Evolutionary conservation across 2,797 vertebrate species (phyloP).

Genomic region (Gymnoscopelus microlampas): DNA sequence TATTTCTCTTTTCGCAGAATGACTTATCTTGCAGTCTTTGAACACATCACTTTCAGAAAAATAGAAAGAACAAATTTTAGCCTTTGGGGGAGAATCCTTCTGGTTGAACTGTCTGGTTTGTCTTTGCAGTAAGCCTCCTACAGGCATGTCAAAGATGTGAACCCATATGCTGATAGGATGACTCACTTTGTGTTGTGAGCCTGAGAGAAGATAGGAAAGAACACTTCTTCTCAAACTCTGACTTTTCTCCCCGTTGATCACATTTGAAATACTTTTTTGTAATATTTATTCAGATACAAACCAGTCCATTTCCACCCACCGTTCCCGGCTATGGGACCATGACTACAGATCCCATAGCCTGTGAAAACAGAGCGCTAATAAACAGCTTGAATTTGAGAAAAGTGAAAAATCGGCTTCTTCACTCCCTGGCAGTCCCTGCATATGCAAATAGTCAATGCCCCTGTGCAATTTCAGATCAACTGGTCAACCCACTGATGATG

Average conservation of each 20-base stretch:
- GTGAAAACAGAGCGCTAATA: too few species aligned
- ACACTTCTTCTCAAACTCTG: neutral
- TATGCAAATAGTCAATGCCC: too few species aligned
- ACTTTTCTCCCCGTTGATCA: neutral
- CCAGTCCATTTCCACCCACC: too few species aligned
- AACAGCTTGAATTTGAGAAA: too few species aligned
- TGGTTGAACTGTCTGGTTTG: neutral
- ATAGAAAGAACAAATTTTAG: neutral
- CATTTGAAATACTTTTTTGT: too few species aligned
- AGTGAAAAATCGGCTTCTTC: too few species aligned
- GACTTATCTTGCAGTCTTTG: neutral
- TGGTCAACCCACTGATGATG: too few species aligned
- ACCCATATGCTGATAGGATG: neutral
- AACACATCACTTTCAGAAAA: neutral
- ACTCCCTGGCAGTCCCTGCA: too few species aligned
- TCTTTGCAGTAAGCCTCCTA: neutral
- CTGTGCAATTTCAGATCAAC: too few species aligned
- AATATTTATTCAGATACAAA: too few species aligned
- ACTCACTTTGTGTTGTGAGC: conserved; percentile 11
- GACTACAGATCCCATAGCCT: too few species aligned
- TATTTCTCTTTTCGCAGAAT: neutral
- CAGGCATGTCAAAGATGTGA: neutral
- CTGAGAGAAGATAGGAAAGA: neutral
- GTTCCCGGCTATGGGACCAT: too few species aligned
- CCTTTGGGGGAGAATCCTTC: neutral